Base-by-base conservation (phyloP, 1,140 invertebrate genomes). In the Wasmannia auropunctata region DNA sequence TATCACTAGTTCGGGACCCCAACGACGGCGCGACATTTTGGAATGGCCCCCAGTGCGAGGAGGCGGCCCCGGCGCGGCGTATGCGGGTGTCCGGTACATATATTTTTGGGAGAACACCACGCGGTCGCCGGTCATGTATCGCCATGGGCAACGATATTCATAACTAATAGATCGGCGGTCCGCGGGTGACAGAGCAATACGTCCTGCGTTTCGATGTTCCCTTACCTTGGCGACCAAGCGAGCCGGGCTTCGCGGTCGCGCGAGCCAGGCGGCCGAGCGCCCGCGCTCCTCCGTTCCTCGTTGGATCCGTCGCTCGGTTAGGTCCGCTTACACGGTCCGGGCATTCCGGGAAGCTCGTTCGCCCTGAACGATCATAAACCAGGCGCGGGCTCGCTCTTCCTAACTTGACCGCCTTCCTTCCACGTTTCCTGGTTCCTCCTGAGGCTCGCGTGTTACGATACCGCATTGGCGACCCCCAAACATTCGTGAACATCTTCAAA, bases 131-230 rank as follows among this genome's bases (percentile, higher is more conserved):
- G 89, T 91, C 93, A 92, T 94, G 94, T 94, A 94, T 92, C 93
- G 94, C 94, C 93, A 90, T 94, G 93, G 93, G 93, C 94, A 94
- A 94, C 93, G 85, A 94, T 94, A 94, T 94, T 94, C 93, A 94
- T 94, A 94, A 94, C 94, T 94, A 94, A 94, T 94, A 94, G 94
- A 94, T 94, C 93, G 93, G 92, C 92, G 91, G 92, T 87, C 89
- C 81, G 87, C 90, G 93, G 91, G 92, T 94, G 94, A 94, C 93
- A 94, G 94, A 94, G 94, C 94, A 93, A 94, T 94, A 94, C 93
- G 93, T 94, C 93, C 88, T 93, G 92, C 88, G 91, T 92, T 93
- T 93, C 93, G 92, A 94, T 93, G 92, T 92, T 93, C 92, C 87
- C 80, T n/a, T n/a, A 87, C 79, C 62, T 87, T 79, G 54, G 75